Percentiles rank a stretch among this genome's conserved stretches.
Conservation (phyloP, 2,888 invertebrate species). For the Tetramorium bicarinatum region DNA sequence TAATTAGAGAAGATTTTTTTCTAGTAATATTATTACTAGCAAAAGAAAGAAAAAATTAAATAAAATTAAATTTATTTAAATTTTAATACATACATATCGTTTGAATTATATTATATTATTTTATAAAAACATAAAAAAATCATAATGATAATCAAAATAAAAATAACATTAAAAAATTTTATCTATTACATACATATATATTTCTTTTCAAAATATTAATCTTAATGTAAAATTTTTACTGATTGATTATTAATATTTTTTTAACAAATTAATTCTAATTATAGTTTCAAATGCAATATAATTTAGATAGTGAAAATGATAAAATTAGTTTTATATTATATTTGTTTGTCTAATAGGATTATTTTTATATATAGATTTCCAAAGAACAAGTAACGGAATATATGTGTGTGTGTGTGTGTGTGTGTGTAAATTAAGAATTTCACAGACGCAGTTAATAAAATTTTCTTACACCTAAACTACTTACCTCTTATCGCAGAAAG, state of each 20-base stretch:
- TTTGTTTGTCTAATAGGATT: background rate
- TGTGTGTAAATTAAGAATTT: slow-evolving; percentile 14
- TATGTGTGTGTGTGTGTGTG: background rate
- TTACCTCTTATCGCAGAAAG: slow-evolving; percentile 89
- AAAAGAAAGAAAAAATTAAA: background rate
- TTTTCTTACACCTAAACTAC: slow-evolving; percentile 44
- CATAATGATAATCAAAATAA: background rate
- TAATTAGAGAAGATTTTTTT: background rate
- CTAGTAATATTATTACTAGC: background rate
- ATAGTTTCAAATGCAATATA: background rate
- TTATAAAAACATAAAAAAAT: background rate
- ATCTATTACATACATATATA: background rate
- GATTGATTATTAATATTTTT: background rate
- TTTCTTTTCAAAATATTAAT: background rate
- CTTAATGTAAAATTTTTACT: background rate
- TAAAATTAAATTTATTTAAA: background rate
- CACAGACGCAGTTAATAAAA: slow-evolving; percentile 34
- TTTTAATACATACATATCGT: background rate
- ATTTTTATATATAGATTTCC: background rate
- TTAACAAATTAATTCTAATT: background rate
- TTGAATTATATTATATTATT: background rate
- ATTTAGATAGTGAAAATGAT: background rate
- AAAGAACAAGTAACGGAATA: background rate
- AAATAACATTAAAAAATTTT: background rate
- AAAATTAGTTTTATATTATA: slow-evolving; percentile 10